Conservation (phyloP, 30 jellyfish, hydroid and myxozoan genomes). For the Turritopsis dohrnii region DNA sequence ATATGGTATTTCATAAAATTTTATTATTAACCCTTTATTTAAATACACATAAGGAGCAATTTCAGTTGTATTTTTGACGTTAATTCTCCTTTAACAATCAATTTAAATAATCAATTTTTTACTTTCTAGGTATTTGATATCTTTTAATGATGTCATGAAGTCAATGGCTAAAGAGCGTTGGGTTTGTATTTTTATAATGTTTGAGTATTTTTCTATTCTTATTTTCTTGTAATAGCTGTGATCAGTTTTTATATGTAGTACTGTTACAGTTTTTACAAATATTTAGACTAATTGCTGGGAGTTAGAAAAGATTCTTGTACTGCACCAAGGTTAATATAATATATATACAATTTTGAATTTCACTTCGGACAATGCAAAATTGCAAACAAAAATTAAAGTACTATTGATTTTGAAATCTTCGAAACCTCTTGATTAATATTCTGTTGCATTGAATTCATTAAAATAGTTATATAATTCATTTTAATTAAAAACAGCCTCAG, state of each 20-base stretch:
- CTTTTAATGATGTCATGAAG: slow-evolving; percentile 59
- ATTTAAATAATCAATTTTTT: neutral
- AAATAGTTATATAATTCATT: too few relatives aligned
- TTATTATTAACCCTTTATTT: too few relatives aligned
- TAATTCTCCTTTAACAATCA: too few relatives aligned
- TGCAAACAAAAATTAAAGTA: neutral
- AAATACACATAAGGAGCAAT: too few relatives aligned
- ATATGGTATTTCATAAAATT: too few relatives aligned
- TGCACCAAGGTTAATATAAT: slow-evolving; percentile 50
- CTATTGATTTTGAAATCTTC: too few relatives aligned
- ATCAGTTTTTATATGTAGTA: neutral
- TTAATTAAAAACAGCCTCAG: too few relatives aligned
- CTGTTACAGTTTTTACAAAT: neutral
- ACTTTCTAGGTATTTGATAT: slow-evolving; percentile 33
- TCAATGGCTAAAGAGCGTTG: slow-evolving; percentile 49
- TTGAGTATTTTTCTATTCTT: neutral
- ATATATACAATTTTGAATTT: too few relatives aligned
- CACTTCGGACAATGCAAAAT: neutral
- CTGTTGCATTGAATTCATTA: too few relatives aligned
- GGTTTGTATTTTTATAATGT: slow-evolving; percentile 36
- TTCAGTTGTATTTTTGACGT: too few relatives aligned
- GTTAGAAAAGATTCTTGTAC: slow-evolving; percentile 38
- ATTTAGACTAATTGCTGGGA: neutral
- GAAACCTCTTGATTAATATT: too few relatives aligned
- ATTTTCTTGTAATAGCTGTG: neutral